Conservation (phyloP, 92 coral and sea anemone species). For the Siderastrea radians region DNA sequence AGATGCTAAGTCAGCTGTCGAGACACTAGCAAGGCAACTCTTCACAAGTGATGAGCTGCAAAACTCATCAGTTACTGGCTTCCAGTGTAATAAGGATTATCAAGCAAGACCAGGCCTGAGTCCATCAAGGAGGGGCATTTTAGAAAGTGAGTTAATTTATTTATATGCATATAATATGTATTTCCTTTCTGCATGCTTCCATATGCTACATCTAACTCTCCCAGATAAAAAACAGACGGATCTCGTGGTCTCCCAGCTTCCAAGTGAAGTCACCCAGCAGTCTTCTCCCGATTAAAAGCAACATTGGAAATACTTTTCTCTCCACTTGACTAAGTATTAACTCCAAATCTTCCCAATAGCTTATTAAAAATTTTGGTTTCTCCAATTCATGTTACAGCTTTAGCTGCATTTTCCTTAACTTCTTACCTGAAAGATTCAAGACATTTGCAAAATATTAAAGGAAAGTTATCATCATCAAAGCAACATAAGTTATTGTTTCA, state of each 20-base stretch:
- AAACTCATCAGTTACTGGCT: constrained; percentile 45
- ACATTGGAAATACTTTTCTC: not conserved
- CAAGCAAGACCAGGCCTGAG: constrained; percentile 43
- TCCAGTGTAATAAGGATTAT: constrained; percentile 39
- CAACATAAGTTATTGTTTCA: no score
- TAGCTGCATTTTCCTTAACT: no score
- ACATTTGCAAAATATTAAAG: no score
- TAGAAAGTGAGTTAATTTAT: constrained; percentile 50
- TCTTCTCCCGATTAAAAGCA: not conserved
- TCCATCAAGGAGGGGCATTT: constrained; percentile 35
- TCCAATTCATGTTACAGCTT: no score
- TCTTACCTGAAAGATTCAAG: no score
- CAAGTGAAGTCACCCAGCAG: no score
- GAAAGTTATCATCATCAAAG: no score
- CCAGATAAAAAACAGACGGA: constrained; percentile 8
- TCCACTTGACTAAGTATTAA: not conserved
- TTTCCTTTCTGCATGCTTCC: constrained; percentile 12
- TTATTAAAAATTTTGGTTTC: no score
- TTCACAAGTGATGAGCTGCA: constrained; percentile 23
- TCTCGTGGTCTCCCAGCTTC: constrained; percentile 18
- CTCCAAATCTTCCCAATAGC: no score
- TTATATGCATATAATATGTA: not conserved
- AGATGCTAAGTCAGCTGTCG: constrained; percentile 35
- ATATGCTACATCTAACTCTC: constrained; percentile 28
- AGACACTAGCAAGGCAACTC: constrained; percentile 34